Evolutionary conservation across 2,888 invertebrate genomes (phyloP).

Genomic region (Agrotis ipsilon): DNA sequence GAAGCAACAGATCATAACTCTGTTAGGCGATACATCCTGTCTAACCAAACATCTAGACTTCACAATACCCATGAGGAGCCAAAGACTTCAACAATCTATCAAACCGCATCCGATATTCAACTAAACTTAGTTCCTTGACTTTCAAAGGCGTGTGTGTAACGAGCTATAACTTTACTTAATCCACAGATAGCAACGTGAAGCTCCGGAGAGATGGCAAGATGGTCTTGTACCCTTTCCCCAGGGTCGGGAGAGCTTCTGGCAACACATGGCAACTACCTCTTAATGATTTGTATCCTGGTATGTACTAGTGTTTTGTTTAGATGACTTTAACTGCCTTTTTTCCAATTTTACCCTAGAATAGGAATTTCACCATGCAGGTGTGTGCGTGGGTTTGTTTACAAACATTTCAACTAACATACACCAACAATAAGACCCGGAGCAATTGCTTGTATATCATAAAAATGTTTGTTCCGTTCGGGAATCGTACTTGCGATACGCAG

Average conservation of each 20-base stretch:
- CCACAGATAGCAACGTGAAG: constrained; percentile 82
- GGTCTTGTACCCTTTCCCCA: constrained; percentile 92
- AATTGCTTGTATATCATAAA: too few relatives aligned
- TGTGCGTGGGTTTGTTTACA: too few relatives aligned
- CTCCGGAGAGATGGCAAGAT: constrained; percentile 90
- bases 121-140: constrained; percentile 22
- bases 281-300: constrained; percentile 89
- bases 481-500: too few relatives aligned
- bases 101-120: constrained; percentile 2
- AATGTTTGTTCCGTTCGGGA: too few relatives aligned
- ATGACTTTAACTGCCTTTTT: too few relatives aligned
- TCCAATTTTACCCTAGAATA: too few relatives aligned
- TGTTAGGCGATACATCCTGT: neutral
- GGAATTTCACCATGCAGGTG: too few relatives aligned
- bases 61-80: neutral
- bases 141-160: constrained; percentile 4
- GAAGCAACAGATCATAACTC: neutral
- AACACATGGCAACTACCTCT: constrained; percentile 88
- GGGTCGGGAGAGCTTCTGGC: constrained; percentile 90
- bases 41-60: neutral
- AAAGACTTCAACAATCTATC: neutral
- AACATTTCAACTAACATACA: too few relatives aligned
- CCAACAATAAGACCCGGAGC: too few relatives aligned
- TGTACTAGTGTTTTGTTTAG: constrained; percentile 9
- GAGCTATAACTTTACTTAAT: constrained; percentile 23